phyloP scores from a whole-genome alignment of 2,113 vertebrate species.

The Pteruthius melanotis region DNA sequence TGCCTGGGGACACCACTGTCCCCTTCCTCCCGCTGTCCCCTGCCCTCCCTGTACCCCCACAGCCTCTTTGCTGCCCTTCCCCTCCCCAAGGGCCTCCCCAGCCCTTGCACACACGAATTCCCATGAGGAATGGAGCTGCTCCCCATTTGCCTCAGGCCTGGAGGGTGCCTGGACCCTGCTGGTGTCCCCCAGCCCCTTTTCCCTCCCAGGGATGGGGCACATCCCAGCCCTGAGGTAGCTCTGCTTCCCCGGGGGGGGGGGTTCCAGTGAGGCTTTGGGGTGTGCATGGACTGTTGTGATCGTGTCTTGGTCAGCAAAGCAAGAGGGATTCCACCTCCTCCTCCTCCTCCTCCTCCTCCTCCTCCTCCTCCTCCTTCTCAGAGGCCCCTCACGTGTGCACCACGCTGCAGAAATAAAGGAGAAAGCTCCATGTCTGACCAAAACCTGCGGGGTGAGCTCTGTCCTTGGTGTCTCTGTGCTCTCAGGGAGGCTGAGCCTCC shows the following conservation, averaged over 20 bases:
- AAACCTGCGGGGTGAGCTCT: not conserved
- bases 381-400: conserved; percentile 8
- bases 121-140: not conserved
- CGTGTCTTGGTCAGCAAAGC: conserved; percentile 30
- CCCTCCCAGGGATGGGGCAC: fast-evolving
- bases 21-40: not conserved
- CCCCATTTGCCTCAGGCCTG: not conserved
- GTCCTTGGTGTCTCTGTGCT: not conserved
- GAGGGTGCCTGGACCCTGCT: fast-evolving
- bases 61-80: not conserved
- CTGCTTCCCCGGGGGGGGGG: fast-evolving
- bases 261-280: not conserved
- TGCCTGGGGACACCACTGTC: not conserved
- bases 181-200: not conserved
- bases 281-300: not conserved
- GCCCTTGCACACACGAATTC: not conserved
- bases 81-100: not conserved
- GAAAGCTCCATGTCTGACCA: conserved; percentile 45
- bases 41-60: not conserved
- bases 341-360: not conserved
- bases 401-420: conserved; percentile 62
- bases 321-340: not conserved
- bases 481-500: not conserved
- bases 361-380: not conserved
- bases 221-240: not conserved